Evolutionary conservation across 2,797 vertebrate species (phyloP).

Genomic region (Streptopelia turtur): DNA sequence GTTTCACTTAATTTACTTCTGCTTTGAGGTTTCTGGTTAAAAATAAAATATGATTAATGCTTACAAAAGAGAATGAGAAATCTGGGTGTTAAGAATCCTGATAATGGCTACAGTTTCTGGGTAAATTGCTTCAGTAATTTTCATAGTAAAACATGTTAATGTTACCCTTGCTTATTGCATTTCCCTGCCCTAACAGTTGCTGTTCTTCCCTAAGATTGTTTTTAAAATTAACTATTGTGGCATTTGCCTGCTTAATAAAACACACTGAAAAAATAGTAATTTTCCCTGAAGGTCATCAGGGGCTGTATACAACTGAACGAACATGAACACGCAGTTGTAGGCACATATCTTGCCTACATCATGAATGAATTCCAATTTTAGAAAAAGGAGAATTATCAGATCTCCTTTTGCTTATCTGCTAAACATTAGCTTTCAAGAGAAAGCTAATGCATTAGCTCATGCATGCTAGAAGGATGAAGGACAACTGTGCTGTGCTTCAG

Average conservation of each 20-base stretch:
- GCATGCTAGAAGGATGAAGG: background rate
- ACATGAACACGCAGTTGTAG: fast-evolving
- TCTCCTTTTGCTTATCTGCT: background rate
- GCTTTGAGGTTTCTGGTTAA: constrained; percentile 64
- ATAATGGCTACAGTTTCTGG: constrained; percentile 43
- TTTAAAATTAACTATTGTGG: background rate
- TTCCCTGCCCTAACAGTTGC: background rate
- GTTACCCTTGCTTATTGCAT: constrained; percentile 21
- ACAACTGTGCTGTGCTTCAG: background rate
- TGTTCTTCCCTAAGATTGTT: background rate
- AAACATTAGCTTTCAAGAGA: background rate
- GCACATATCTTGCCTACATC: background rate
- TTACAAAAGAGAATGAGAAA: constrained; percentile 52
- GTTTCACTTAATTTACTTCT: constrained; percentile 70
- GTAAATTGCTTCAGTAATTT: constrained; percentile 51
- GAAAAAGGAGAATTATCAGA: background rate
- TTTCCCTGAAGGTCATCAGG: constrained; percentile 9
- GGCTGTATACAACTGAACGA: background rate
- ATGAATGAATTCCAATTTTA: background rate
- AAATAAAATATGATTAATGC: constrained; percentile 70
- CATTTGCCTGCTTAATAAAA: constrained; percentile 13
- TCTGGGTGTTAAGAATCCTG: constrained; percentile 19
- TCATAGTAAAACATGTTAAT: background rate
- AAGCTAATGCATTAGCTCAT: too few species aligned
- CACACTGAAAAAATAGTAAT: background rate